Conservation (phyloP, 2,113 vertebrate species). For the Steatornis caripensis region DNA sequence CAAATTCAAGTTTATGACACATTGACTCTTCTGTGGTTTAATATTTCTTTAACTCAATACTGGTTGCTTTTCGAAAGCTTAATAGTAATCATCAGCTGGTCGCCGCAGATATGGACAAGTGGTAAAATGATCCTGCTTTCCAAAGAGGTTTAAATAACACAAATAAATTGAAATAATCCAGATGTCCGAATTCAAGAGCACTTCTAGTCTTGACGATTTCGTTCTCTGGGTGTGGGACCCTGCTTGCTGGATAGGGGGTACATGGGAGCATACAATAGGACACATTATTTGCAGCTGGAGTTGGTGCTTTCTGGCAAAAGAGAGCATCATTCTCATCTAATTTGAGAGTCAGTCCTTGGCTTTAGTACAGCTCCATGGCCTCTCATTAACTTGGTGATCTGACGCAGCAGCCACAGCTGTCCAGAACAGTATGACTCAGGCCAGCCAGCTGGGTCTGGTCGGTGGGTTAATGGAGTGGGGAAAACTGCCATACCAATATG, state of each 20-base stretch:
- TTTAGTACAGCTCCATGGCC: background rate
- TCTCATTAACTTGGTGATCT: background rate
- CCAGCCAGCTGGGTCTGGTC: background rate
- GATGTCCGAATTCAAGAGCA: background rate
- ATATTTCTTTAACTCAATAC: background rate
- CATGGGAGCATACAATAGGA: background rate
- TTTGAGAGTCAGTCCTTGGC: background rate
- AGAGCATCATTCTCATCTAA: accelerated
- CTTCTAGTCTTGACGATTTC: background rate
- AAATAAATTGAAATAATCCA: background rate
- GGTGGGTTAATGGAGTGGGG: background rate
- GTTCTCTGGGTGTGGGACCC: background rate
- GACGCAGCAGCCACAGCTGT: background rate
- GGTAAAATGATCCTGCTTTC: background rate
- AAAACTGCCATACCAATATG: accelerated
- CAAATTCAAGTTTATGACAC: background rate
- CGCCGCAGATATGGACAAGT: background rate
- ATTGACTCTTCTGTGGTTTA: background rate
- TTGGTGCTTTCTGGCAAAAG: background rate
- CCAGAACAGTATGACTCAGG: background rate
- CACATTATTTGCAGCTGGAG: background rate
- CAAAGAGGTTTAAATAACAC: background rate
- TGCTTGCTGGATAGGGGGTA: background rate
- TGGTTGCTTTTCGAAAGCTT: background rate
- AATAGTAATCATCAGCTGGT: background rate